phyloP scores from a whole-genome alignment of 2,888 invertebrate species.

The Merodon equestris region DNA sequence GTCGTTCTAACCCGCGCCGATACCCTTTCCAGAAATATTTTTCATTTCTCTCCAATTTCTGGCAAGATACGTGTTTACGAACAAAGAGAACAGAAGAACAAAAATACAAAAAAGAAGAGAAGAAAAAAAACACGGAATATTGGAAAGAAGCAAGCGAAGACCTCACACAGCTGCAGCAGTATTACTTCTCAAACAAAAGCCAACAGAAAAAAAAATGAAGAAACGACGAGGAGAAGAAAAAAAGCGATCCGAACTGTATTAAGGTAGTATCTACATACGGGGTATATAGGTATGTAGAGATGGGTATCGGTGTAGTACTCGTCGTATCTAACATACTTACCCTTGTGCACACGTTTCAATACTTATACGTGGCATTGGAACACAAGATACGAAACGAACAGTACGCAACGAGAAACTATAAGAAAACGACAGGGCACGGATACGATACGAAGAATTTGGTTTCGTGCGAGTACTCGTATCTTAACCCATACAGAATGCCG shows the following conservation, averaged over 20 bases:
- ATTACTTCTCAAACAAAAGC: constrained; percentile 67
- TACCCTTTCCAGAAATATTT: background rate
- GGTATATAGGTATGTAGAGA: constrained; percentile 10
- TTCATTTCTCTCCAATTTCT: constrained; percentile 1
- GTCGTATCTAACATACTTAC: constrained; percentile 49
- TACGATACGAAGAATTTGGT: constrained; percentile 45
- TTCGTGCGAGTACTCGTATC: constrained; percentile 33
- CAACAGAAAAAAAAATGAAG: constrained; percentile 12
- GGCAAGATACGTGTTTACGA: constrained; percentile 60
- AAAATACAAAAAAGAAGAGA: constrained; percentile 21
- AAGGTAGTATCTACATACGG: constrained; percentile 24
- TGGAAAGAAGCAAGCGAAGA: constrained; percentile 60
- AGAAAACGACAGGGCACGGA: constrained; percentile 44
- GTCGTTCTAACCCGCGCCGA: background rate
- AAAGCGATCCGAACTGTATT: constrained; percentile 52
- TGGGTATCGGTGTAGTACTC: constrained; percentile 27
- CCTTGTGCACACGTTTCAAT: constrained; percentile 51
- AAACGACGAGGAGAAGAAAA: too few relatives aligned
- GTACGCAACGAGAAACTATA: constrained; percentile 62
- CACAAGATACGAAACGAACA: constrained; percentile 35
- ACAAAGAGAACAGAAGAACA: constrained; percentile 53
- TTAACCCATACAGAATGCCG: background rate
- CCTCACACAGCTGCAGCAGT: constrained; percentile 67
- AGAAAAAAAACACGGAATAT: too few relatives aligned
- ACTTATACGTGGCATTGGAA: constrained; percentile 38